These are phyloP conservation scores for Huso huso DNA, from an alignment of 2,797 vertebrate species.

Conservation along the genomic window DNA sequence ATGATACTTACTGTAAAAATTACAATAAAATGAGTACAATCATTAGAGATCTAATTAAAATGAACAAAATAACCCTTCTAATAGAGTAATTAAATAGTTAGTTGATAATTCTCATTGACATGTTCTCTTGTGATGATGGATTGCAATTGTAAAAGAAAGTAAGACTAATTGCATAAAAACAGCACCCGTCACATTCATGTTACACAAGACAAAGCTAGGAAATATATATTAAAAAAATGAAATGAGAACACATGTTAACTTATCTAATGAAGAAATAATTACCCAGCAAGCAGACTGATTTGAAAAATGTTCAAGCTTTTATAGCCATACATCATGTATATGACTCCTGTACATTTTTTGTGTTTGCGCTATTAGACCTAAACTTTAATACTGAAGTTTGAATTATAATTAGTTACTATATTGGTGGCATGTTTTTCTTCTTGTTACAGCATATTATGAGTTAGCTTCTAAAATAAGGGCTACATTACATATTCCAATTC, in stretches of 20 bases:
- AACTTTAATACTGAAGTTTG: not conserved
- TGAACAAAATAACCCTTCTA: too few relatives aligned
- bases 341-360: not conserved
- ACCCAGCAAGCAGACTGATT: not conserved
- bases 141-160: too few relatives aligned
- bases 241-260: constrained; percentile 1
- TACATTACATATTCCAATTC: not conserved
- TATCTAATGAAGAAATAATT: constrained; percentile 7
- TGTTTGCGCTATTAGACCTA: not conserved
- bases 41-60: too few relatives aligned
- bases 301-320: not conserved
- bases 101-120: too few relatives aligned
- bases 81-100: too few relatives aligned
- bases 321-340: constrained; percentile 2
- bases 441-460: not conserved
- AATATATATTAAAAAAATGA: not conserved
- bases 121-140: too few relatives aligned
- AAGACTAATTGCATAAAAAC: too few relatives aligned
- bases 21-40: too few relatives aligned
- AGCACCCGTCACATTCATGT: too few relatives aligned
- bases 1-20: too few relatives aligned
- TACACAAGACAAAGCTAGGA: too few relatives aligned
- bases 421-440: not conserved
- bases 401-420: constrained; percentile 3
- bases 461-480: not conserved